phyloP scores from a whole-genome alignment of 2,888 invertebrate genomes.

The Pinctada fucata region DNA sequence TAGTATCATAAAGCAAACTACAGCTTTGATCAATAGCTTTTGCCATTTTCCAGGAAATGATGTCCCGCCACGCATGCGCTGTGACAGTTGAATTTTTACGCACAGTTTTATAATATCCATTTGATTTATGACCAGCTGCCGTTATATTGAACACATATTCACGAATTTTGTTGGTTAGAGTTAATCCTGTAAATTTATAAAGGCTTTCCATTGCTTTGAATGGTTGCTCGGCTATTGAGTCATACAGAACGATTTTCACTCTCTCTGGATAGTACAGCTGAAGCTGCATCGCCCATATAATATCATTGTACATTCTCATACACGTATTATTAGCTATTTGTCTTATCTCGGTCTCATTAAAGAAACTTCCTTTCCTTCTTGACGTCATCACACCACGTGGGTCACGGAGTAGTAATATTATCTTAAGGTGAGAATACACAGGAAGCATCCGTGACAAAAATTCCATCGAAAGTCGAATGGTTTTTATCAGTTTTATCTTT shows the following conservation, averaged over 20 bases:
- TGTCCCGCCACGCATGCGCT: conserved; percentile 27
- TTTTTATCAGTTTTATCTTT: conserved; percentile 33
- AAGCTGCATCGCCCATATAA: conserved; percentile 10
- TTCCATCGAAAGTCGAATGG: conserved; percentile 41
- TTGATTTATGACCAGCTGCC: conserved; percentile 9
- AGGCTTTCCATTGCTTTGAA: conserved; percentile 21
- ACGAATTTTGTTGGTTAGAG: conserved; percentile 16
- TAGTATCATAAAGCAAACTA: conserved; percentile 7
- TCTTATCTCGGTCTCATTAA: conserved; percentile 7
- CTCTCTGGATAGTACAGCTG: conserved; percentile 24
- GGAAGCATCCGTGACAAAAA: conserved; percentile 28
- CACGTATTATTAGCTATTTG: conserved; percentile 20
- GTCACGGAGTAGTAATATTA: conserved; percentile 44
- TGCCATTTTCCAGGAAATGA: conserved; percentile 20
- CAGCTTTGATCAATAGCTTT: conserved; percentile 25
- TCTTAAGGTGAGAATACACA: conserved; percentile 39
- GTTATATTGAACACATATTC: conserved; percentile 27
- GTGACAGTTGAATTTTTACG: conserved; percentile 29
- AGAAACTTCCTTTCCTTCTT: conserved; percentile 18
- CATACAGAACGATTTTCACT: conserved; percentile 32
- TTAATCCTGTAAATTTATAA: conserved; percentile 26
- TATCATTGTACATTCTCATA: conserved; percentile 14
- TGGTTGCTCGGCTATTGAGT: conserved; percentile 32
- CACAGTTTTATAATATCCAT: conserved; percentile 29
- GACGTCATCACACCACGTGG: conserved; percentile 46